A percentile compares a stretch with the other conserved stretches of the same genome.
Evolutionary conservation across 2,888 invertebrate genomes (phyloP).

Genomic region (Protodeltote pygarga): DNA sequence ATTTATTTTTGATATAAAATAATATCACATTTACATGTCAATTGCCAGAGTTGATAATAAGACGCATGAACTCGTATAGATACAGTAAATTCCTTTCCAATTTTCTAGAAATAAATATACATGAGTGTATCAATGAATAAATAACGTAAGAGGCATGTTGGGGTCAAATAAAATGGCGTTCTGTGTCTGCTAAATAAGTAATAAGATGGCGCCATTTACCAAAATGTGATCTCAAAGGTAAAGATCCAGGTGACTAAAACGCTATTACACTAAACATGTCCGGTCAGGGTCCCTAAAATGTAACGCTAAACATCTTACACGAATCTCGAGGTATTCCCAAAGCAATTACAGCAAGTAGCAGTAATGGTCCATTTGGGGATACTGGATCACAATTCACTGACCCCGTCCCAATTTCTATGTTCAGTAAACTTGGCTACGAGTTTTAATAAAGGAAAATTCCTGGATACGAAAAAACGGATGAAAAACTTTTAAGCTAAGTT

Average conservation of each 20-base stretch:
- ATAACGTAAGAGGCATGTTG: conserved; percentile 41
- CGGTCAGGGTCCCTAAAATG: conserved; percentile 39
- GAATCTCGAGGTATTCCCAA: conserved; percentile 56
- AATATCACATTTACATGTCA: conserved; percentile 34
- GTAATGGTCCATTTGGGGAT: conserved; percentile 54
- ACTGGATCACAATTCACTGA: conserved; percentile 52
- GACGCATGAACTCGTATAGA: conserved; percentile 28
- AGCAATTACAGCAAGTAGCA: conserved; percentile 61
- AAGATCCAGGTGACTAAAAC: conserved; percentile 45
- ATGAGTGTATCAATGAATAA: conserved; percentile 51
- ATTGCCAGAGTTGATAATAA: conserved; percentile 38
- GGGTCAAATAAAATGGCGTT: conserved; percentile 48
- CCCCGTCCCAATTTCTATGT: conserved; percentile 53
- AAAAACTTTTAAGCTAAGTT: conserved; percentile 50
- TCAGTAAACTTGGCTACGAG: conserved; percentile 41
- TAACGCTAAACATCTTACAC: conserved; percentile 51
- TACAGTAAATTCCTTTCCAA: conserved; percentile 43
- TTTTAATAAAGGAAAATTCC: conserved; percentile 49
- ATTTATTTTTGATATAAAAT: conserved; percentile 23
- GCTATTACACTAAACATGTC: conserved; percentile 44
- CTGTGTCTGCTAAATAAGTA: conserved; percentile 48
- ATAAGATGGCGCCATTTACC: conserved; percentile 44
- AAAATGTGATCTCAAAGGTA: conserved; percentile 46
- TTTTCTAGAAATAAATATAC: conserved; percentile 50
- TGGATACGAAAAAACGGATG: conserved; percentile 44